Conservation (phyloP, 1,140 invertebrate species). For the Drosophila littoralis region DNA sequence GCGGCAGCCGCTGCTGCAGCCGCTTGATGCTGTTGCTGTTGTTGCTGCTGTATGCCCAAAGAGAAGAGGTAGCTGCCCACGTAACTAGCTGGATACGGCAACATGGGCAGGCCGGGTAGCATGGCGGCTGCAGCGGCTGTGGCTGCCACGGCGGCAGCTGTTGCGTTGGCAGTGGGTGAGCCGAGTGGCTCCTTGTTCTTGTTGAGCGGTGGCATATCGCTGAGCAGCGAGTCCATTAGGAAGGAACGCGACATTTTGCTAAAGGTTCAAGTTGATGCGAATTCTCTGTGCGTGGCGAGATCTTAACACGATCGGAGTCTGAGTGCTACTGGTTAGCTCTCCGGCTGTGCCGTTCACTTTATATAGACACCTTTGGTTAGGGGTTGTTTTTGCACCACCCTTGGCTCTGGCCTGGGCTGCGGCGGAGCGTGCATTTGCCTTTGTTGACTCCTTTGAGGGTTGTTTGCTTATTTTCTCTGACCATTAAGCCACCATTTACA, state of each 20-base stretch:
- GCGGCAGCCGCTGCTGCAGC: slow-evolving; percentile 72
- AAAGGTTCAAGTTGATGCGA: slow-evolving; percentile 4
- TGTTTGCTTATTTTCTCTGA: slow-evolving; percentile 54
- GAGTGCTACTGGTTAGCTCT: slow-evolving; percentile 69
- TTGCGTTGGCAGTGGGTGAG: slow-evolving; percentile 41
- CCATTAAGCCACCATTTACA: slow-evolving; percentile 78
- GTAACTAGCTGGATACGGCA: slow-evolving; percentile 87
- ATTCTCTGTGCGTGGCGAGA: slow-evolving; percentile 15
- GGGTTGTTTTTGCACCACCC: slow-evolving; percentile 59
- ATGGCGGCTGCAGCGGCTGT: slow-evolving; percentile 81
- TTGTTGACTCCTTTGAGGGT: slow-evolving; percentile 71
- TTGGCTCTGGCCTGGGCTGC: slow-evolving; percentile 16
- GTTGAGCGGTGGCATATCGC: slow-evolving; percentile 86
- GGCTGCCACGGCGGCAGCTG: slow-evolving; percentile 75
- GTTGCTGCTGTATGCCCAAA: slow-evolving; percentile 86
- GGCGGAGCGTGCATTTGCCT: slow-evolving; percentile 1
- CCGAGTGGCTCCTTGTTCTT: slow-evolving; percentile 84
- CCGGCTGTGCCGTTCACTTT: slow-evolving; percentile 34
- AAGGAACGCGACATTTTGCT: slow-evolving; percentile 90
- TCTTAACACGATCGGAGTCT: slow-evolving; percentile 72
- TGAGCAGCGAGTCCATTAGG: slow-evolving; percentile 90
- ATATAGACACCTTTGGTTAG: slow-evolving; percentile 57
- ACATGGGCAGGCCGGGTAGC: slow-evolving; percentile 85
- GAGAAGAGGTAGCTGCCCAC: slow-evolving; percentile 87
- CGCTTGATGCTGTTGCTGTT: slow-evolving; percentile 34